Conservation (phyloP, 1,140 invertebrate genomes). For the Brachionus rubens region DNA sequence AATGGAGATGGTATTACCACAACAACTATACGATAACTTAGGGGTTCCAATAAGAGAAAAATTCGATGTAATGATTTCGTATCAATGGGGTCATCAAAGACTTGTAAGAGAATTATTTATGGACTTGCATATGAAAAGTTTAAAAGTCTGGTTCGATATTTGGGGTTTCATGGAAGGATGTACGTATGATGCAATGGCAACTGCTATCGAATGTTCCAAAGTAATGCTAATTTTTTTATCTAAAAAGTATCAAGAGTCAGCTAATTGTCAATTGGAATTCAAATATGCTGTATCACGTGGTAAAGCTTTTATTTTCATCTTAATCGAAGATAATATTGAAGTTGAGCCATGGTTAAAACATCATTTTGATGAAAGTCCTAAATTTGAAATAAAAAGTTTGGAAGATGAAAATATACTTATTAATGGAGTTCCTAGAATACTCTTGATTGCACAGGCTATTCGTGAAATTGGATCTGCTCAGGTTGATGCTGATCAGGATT, state of each 20-base stretch:
- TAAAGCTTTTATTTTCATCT: conserved; percentile 21
- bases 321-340: background rate
- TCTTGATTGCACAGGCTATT: conserved; percentile 11
- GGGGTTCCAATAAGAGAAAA: conserved; percentile 42
- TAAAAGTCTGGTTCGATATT: conserved; percentile 44
- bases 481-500: background rate
- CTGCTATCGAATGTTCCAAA: conserved; percentile 32
- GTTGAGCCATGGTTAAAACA: background rate
- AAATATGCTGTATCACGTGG: conserved; percentile 28
- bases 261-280: conserved; percentile 44
- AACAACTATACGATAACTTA: background rate
- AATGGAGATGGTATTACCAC: conserved; percentile 1
- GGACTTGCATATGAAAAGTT: conserved; percentile 3
- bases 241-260: conserved; percentile 17
- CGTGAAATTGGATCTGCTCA: background rate
- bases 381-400: background rate
- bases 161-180: conserved; percentile 44
- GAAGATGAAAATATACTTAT: background rate
- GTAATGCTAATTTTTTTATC: conserved; percentile 40
- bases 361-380: background rate
- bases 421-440: conserved; percentile 35
- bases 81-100: conserved; percentile 45
- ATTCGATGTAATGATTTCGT: conserved; percentile 27
- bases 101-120: conserved; percentile 36
- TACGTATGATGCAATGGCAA: conserved; percentile 46